Evolutionary conservation across 2,113 vertebrate genomes (phyloP).

Genomic region (Anoplopoma fimbria): DNA sequence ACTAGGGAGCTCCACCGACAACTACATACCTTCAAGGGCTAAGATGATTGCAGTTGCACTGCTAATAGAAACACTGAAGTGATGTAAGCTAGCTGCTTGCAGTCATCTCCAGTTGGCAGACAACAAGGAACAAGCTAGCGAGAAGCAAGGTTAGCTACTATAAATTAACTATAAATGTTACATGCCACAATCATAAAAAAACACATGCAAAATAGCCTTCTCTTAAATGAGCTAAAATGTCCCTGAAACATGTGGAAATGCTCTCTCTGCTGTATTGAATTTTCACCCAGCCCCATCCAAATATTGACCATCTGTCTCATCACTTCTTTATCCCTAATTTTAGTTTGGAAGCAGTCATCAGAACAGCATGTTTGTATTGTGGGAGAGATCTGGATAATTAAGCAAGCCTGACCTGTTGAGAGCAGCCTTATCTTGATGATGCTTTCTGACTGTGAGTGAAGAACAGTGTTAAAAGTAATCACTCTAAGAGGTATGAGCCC

Average conservation of each 20-base stretch:
- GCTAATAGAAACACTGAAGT: no score
- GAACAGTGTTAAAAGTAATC: constrained; percentile 28
- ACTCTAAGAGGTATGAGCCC: not conserved
- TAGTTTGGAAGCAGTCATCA: not conserved
- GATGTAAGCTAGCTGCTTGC: no score
- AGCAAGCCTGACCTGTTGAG: constrained; percentile 20
- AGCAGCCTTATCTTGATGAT: not conserved
- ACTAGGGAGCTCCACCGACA: no score
- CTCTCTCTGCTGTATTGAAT: constrained; percentile 44
- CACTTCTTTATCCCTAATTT: constrained; percentile 12
- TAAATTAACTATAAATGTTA: no score
- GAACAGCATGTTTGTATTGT: constrained; percentile 18
- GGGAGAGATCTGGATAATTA: not conserved
- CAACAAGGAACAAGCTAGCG: no score
- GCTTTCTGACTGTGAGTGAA: constrained; percentile 15
- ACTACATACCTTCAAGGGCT: no score
- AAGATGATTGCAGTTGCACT: no score
- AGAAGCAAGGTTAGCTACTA: no score
- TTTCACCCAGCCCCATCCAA: constrained; percentile 47
- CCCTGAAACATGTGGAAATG: constrained; percentile 71
- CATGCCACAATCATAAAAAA: no score
- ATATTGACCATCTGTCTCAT: constrained; percentile 56
- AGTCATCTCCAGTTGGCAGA: no score
- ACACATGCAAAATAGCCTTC: no score
- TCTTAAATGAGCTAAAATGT: no score